Evolutionary conservation across 1,140 invertebrate genomes (phyloP).

Genomic region (Cherax destructor): DNA sequence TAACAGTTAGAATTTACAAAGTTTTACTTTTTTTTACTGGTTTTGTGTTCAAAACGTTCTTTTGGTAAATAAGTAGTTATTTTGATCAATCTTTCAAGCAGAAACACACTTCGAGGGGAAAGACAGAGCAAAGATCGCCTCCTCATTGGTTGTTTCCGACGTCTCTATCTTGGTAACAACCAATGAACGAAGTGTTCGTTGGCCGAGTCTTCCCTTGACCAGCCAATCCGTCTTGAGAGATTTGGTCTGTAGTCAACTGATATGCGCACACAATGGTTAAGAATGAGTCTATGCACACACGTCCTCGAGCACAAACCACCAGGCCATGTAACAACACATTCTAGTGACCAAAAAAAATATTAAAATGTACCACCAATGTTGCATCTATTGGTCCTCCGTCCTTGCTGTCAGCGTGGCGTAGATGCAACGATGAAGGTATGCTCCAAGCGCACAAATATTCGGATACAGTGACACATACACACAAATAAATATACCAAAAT

Average conservation of each 20-base stretch:
- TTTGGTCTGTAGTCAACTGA: neutral
- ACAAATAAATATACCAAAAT: neutral
- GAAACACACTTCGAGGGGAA: neutral
- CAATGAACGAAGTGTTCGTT: neutral
- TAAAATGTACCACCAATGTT: neutral
- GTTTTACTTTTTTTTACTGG: neutral
- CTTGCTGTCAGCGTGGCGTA: neutral
- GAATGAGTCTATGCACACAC: constrained; percentile 3
- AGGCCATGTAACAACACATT: neutral
- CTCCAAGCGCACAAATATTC: constrained; percentile 31
- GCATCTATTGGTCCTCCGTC: neutral
- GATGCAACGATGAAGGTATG: neutral
- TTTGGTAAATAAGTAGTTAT: neutral
- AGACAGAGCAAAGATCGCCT: neutral
- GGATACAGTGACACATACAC: constrained; percentile 4
- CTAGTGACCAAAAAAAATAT: neutral
- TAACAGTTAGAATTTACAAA: neutral
- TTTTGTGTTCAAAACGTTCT: constrained; percentile 9
- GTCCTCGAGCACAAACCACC: neutral
- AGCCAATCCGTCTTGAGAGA: neutral
- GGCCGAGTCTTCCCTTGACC: neutral
- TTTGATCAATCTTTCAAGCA: neutral
- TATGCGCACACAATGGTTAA: neutral
- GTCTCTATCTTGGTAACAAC: neutral
- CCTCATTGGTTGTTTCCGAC: neutral